Evolutionary conservation across 2,888 invertebrate genomes (phyloP), one percentile per base, ranked within the genome.

Genomic region (Thecocarcelia acutangulata): DNA sequence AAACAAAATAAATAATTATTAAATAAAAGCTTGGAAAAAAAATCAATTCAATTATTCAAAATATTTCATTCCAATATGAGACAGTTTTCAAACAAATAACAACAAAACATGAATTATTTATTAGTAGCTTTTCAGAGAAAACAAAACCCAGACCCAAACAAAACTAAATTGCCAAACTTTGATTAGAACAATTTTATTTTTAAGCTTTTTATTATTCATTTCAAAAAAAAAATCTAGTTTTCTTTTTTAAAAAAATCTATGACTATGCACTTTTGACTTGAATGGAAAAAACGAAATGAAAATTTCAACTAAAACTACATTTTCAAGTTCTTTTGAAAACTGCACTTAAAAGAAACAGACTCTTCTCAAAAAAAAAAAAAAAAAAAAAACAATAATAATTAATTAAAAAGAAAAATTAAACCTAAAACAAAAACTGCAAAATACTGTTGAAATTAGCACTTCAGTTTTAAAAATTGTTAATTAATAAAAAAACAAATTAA

Each of bases 381-480:
- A 33, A 54, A 52, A 40, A 58, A 58, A 21, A 17, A 37, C 40
- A 50, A n/a, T n/a, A n/a, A n/a, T n/a, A n/a, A 42, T 4, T 61
- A 66, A 48, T 1, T 11, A 17, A 42, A 28, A 28, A 37, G 0
- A 33, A 58, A 44, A 37, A 33, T 33, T 37, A 44, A 46, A 42
- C n/a, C 11, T 54, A 52, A 5, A 8, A 61, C 33, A 48, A 64
- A 64, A 64, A 48, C 19, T 72, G 72, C 73, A 79, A 73, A 66
- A 61, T 66, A 79, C 66, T 79, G 78, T 79, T 79, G 52, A 59
- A 59, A 68, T 66, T 52, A 73, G 78, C 78, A 79, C 78, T 72
- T 73, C 72, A 59, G 59, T 79, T 72, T 66, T 40, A 66, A 56
- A 46, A 72, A 66, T 68, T 73, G 73, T 79, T 79, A 73, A 28